Percentiles rank a stretch among this genome's conserved stretches.
These are phyloP conservation scores for Salticus scenicus DNA, from an alignment of 2,888 invertebrate species.

Conservation along the genomic window DNA sequence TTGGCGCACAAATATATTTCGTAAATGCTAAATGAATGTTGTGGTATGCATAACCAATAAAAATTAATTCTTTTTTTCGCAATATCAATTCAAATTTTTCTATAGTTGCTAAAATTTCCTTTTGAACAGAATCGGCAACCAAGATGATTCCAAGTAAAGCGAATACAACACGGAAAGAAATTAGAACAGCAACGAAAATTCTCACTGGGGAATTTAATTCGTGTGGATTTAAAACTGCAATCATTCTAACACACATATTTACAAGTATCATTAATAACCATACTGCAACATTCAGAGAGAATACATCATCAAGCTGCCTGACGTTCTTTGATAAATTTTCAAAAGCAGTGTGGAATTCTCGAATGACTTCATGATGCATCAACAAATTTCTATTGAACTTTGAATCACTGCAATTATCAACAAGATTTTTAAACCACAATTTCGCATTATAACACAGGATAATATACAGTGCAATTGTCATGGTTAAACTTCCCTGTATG, in stretches of 20 bases:
- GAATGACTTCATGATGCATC: neutral
- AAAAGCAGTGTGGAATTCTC: neutral
- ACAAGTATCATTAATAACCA: constrained; percentile 47
- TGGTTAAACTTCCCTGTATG: constrained; percentile 32
- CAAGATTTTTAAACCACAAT: constrained; percentile 31
- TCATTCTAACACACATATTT: constrained; percentile 43
- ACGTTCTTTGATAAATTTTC: constrained; percentile 17
- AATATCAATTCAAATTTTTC: neutral
- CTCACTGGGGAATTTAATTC: neutral
- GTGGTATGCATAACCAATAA: neutral
- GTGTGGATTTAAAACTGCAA: constrained; percentile 23
- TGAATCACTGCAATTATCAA: neutral
- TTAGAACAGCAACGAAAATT: neutral
- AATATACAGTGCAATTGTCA: constrained; percentile 28
- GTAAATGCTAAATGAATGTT: constrained; percentile 29
- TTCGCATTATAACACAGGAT: constrained; percentile 28
- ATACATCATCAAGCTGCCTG: constrained; percentile 20
- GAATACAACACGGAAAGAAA: neutral
- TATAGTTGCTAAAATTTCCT: neutral
- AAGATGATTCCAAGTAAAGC: constrained; percentile 17
- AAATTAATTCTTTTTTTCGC: neutral
- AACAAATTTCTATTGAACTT: no score
- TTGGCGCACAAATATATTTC: constrained; percentile 6
- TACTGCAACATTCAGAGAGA: constrained; percentile 33
- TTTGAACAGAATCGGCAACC: constrained; percentile 3